A percentile compares a stretch with the other conserved stretches of the same genome.
These are phyloP conservation scores for Beroe forskalii DNA, from an alignment of 37 sponge, comb jelly and placozoan genomes.

Conservation along the genomic window DNA sequence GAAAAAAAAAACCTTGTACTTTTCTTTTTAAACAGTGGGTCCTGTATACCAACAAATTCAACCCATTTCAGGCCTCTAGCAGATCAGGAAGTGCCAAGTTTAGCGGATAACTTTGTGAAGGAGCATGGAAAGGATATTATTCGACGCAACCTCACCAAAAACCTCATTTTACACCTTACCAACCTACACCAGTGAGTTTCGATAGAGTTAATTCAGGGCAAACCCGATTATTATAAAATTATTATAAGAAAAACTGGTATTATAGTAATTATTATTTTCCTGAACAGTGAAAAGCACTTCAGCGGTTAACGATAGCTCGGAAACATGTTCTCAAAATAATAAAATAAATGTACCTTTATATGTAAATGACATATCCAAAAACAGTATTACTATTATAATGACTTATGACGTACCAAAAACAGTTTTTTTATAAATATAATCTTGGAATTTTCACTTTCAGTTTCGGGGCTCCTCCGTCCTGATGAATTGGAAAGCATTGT, in stretches of 20 bases:
- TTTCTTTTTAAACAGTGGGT: too few species aligned
- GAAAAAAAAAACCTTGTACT: too few species aligned
- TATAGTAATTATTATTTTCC: too few species aligned
- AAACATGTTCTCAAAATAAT: too few species aligned
- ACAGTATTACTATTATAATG: too few species aligned
- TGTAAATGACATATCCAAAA: too few species aligned
- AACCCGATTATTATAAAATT: background rate
- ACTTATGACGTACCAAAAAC: too few species aligned
- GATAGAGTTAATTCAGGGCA: background rate
- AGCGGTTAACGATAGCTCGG: too few species aligned
- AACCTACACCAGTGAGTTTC: conserved; percentile 1
- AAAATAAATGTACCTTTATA: too few species aligned
- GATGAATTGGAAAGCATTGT: background rate
- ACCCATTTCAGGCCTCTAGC: conserved; percentile 58
- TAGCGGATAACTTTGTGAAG: background rate
- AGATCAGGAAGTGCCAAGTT: background rate
- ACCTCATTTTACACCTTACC: conserved; percentile 14
- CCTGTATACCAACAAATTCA: too few species aligned
- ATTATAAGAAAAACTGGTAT: background rate
- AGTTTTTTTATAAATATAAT: too few species aligned
- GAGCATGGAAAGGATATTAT: background rate
- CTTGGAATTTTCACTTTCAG: background rate
- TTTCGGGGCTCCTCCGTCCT: background rate
- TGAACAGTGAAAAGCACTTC: too few species aligned
- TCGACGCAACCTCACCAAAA: background rate